phyloP scores from a whole-genome alignment of 1,140 invertebrate genomes.

The Hylyphantes graminicola region DNA sequence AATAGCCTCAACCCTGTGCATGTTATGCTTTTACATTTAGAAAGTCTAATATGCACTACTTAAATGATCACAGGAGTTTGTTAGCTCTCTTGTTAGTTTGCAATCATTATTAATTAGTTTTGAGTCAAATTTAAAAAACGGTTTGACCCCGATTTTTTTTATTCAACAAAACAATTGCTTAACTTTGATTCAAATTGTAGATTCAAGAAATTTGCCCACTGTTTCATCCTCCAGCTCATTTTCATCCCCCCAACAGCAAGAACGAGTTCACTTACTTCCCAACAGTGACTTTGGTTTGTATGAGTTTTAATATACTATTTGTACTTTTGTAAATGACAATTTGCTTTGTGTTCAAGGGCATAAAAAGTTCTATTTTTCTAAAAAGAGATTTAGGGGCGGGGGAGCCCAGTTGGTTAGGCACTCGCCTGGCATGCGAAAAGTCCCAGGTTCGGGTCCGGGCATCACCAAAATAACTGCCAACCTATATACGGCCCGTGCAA shows the following conservation, averaged over 20 bases:
- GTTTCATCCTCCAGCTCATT: conserved; percentile 2
- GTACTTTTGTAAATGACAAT: not conserved
- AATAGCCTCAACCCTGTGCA: no score
- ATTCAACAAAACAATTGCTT: not conserved
- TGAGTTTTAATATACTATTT: not conserved
- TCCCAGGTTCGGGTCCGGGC: no score
- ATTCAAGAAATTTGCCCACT: not conserved
- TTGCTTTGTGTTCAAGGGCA: not conserved
- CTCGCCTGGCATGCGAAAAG: no score
- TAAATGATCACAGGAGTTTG: no score
- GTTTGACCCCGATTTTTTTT: not conserved
- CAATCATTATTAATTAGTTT: not conserved
- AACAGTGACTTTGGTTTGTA: conserved; percentile 32
- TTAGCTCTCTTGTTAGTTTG: not conserved
- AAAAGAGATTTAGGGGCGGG: no score
- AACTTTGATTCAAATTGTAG: not conserved
- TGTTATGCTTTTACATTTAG: no score
- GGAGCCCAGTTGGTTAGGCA: no score
- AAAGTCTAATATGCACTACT: no score
- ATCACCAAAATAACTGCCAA: no score
- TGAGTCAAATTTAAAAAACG: not conserved
- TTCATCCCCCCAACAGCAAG: not conserved
- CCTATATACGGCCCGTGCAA: no score
- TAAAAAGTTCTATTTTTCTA: not conserved
- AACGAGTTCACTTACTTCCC: conserved; percentile 16